Evolutionary conservation across 1,140 invertebrate genomes (phyloP).

Genomic region (Xylocopa sonorina): DNA sequence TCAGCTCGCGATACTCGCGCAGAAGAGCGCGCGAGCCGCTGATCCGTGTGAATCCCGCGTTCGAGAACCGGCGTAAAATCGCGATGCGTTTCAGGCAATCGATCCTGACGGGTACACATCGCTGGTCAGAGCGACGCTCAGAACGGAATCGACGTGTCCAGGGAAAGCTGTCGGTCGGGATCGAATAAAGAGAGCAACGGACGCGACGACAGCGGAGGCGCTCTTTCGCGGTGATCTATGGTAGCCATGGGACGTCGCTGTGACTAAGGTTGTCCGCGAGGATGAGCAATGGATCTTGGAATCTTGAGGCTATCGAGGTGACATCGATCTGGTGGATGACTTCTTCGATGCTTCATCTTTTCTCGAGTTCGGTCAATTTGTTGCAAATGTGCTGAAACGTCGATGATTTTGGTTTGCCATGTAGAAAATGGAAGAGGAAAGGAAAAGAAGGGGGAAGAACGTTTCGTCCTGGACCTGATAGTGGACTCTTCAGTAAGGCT

Average conservation of each 20-base stretch:
- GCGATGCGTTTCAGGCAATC: conserved; percentile 53
- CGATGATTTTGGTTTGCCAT: too few relatives aligned
- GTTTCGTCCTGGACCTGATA: too few relatives aligned
- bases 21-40: conserved; percentile 52
- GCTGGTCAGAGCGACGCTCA: background rate
- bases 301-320: conserved; percentile 4
- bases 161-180: conserved; percentile 39
- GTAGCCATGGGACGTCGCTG: background rate
- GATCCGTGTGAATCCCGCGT: conserved; percentile 19
- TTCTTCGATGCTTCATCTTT: background rate
- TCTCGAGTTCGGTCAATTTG: too few relatives aligned
- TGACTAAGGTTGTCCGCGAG: conserved; percentile 6
- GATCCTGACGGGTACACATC: conserved; percentile 36
- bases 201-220: background rate
- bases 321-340: background rate
- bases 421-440: too few relatives aligned
- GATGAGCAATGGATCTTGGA: conserved; percentile 24
- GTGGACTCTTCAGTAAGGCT: too few relatives aligned
- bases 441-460: too few relatives aligned
- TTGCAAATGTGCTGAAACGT: too few relatives aligned
- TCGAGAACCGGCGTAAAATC: conserved; percentile 43
- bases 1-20: conserved; percentile 32
- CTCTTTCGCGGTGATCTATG: conserved; percentile 19
- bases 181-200: conserved; percentile 24
- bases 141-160: conserved; percentile 40